These are phyloP conservation scores for Epinotia nisella DNA, from an alignment of 2,888 invertebrate genomes.

Conservation along the genomic window DNA sequence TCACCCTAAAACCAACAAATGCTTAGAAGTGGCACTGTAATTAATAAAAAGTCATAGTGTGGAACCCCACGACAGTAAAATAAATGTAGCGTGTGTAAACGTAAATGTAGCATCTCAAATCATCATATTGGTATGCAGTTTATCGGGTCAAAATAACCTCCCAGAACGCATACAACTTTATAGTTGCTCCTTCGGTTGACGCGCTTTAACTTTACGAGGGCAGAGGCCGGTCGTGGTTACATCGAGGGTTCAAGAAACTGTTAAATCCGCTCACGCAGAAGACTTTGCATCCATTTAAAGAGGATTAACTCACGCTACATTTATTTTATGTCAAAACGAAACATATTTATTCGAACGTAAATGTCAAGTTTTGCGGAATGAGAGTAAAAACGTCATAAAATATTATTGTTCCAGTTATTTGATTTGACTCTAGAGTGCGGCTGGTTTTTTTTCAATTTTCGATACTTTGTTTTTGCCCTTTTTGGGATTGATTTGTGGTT, in stretches of 20 bases:
- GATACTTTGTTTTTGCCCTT: not conserved
- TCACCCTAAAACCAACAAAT: too few species aligned
- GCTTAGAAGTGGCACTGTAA: too few species aligned
- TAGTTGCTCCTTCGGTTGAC: not conserved
- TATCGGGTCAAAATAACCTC: not conserved
- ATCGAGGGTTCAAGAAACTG: slow-evolving; percentile 7
- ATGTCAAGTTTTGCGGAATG: slow-evolving; percentile 30
- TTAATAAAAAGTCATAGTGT: too few species aligned
- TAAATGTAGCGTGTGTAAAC: too few species aligned
- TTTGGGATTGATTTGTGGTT: not conserved
- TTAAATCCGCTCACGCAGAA: slow-evolving; percentile 17
- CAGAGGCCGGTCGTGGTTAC: not conserved
- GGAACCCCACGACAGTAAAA: too few species aligned
- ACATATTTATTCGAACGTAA: slow-evolving; percentile 29
- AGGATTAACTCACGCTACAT: slow-evolving; percentile 21
- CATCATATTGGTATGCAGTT: too few species aligned
- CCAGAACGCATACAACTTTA: not conserved
- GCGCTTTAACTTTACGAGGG: slow-evolving; percentile 2
- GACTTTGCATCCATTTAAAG: slow-evolving; percentile 2
- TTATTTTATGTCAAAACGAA: slow-evolving; percentile 30
- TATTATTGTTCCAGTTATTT: not conserved
- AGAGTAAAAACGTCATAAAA: slow-evolving; percentile 28
- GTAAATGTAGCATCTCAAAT: too few species aligned
- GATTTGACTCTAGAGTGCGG: slow-evolving; percentile 3
- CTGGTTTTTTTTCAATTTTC: not conserved